A percentile compares a stretch with the other conserved stretches of the same genome.
Conservation (phyloP, 1,140 invertebrate genomes). For the Mylabris phalerata region DNA sequence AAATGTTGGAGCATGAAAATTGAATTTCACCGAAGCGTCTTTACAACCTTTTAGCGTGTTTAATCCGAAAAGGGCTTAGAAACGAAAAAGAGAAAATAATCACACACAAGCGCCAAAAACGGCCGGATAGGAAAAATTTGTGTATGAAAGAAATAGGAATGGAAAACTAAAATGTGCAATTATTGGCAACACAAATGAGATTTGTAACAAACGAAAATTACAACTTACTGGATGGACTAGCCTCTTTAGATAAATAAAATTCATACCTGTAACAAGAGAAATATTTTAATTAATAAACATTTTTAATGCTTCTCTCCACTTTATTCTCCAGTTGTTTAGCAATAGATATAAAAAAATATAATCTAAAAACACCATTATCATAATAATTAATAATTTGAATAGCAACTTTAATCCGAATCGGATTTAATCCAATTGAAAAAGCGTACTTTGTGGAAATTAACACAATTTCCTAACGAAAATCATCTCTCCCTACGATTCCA, state of each 20-base stretch:
- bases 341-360: too few relatives aligned
- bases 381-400: conserved; percentile 5
- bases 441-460: conserved; percentile 19
- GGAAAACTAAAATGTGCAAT: conserved; percentile 24
- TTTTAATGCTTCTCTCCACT: too few relatives aligned
- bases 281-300: too few relatives aligned
- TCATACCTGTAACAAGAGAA: too few relatives aligned
- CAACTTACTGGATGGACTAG: too few relatives aligned
- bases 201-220: too few relatives aligned
- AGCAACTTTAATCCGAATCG: conserved; percentile 14
- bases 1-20: conserved; percentile 35
- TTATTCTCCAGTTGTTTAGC: too few relatives aligned
- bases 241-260: too few relatives aligned
- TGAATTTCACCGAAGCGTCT: conserved; percentile 33
- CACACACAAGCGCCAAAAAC: too few relatives aligned
- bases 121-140: too few relatives aligned
- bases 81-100: background rate
- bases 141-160: too few relatives aligned
- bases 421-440: conserved; percentile 24
- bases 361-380: conserved; percentile 1
- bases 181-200: conserved; percentile 22
- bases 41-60: conserved; percentile 35
- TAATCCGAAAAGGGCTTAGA: conserved; percentile 31
- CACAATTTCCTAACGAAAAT: conserved; percentile 10
- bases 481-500: background rate